These are phyloP conservation scores for Andrena hattorfiana DNA, from an alignment of 2,888 invertebrate species.

Conservation along the genomic window DNA sequence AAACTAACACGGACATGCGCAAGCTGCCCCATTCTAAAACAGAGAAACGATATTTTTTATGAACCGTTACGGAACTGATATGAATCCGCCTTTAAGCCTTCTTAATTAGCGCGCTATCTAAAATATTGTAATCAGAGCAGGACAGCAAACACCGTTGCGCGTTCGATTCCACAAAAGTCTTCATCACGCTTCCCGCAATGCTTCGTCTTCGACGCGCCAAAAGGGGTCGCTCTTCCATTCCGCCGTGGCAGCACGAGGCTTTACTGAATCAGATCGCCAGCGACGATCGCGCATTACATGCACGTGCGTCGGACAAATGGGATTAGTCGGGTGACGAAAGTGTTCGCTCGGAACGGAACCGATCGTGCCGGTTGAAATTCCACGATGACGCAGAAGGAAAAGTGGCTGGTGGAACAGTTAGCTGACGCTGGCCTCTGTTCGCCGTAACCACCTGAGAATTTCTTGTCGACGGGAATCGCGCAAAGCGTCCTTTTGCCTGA, in stretches of 20 bases:
- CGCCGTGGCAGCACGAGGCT: neutral
- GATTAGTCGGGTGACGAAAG: slow-evolving; percentile 77
- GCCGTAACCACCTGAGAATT: slow-evolving; percentile 66
- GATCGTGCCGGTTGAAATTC: slow-evolving; percentile 68
- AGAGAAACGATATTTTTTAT: too few species aligned
- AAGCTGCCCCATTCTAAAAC: too few species aligned
- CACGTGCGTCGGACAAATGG: slow-evolving; percentile 71
- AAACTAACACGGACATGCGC: too few species aligned
- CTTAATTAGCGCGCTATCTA: too few species aligned
- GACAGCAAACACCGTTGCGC: too few species aligned
- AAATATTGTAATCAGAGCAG: too few species aligned
- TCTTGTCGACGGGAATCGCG: slow-evolving; percentile 44
- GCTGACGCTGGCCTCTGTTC: slow-evolving; percentile 27
- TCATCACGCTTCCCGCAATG: neutral
- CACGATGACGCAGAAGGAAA: slow-evolving; percentile 73
- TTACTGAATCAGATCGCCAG: slow-evolving; percentile 23
- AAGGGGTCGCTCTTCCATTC: neutral
- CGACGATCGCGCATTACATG: slow-evolving; percentile 65
- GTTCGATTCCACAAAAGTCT: neutral
- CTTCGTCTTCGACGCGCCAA: neutral
- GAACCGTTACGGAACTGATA: too few species aligned
- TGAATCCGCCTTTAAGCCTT: too few species aligned
- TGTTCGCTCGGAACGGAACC: slow-evolving; percentile 70
- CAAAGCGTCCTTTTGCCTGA: slow-evolving; percentile 39
- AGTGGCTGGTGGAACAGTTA: slow-evolving; percentile 64